Conservation (phyloP, 2,888 invertebrate species). For the Sinodicranocentrus sp. region DNA sequence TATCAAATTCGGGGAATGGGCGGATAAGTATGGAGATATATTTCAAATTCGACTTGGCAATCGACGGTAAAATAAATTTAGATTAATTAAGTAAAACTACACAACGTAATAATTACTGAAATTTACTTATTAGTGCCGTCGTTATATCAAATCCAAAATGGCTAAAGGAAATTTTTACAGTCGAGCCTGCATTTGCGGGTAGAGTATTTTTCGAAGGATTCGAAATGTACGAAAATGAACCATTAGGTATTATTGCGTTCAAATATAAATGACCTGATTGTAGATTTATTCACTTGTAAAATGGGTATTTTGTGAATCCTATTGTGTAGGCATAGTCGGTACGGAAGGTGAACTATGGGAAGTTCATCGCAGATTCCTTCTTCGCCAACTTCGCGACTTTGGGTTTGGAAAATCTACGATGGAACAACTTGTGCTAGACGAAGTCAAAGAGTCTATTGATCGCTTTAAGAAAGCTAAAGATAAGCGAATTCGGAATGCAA, state of each 20-base stretch:
- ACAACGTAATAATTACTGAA: neutral
- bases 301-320: neutral
- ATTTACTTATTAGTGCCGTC: neutral
- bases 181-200: neutral
- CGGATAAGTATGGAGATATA: neutral
- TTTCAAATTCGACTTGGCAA: neutral
- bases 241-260: too few relatives aligned
- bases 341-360: slow-evolving; percentile 19
- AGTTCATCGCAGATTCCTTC: neutral
- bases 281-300: neutral
- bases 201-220: too few relatives aligned
- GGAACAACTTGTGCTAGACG: neutral
- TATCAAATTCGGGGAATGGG: neutral
- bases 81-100: neutral
- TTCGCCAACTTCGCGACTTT: neutral
- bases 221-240: slow-evolving; percentile 9
- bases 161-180: neutral
- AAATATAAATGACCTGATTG: neutral
- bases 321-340: neutral
- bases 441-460: slow-evolving; percentile 15
- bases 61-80: neutral
- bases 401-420: neutral
- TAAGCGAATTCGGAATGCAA: neutral
- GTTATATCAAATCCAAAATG: neutral
- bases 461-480: neutral